Conservation (phyloP, 2,113 vertebrate species). For the Ptychochromis oligacanthus region DNA sequence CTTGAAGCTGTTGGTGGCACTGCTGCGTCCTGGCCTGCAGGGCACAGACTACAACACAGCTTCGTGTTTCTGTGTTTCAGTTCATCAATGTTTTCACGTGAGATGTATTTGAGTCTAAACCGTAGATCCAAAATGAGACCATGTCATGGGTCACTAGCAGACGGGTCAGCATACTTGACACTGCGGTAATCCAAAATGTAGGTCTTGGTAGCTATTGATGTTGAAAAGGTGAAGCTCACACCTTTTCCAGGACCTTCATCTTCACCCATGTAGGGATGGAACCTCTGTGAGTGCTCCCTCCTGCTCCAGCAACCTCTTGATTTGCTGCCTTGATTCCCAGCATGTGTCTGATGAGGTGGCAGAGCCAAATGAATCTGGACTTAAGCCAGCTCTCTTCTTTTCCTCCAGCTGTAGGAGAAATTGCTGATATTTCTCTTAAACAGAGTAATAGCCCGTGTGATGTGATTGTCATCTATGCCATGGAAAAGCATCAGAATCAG, state of each 20-base stretch:
- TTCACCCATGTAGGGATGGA: background rate
- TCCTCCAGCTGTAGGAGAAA: conserved; percentile 32
- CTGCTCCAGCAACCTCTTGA: conserved; percentile 2
- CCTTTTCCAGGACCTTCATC: background rate
- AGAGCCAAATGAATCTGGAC: background rate
- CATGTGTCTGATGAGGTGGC: conserved; percentile 6
- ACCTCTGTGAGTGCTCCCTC: conserved; percentile 1
- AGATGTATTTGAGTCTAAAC: background rate
- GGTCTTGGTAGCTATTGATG: background rate
- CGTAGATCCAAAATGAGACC: background rate
- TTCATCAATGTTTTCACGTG: background rate
- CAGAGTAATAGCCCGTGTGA: background rate
- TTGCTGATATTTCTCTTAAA: background rate
- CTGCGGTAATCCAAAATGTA: background rate
- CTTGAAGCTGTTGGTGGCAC: background rate
- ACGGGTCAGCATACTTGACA: background rate
- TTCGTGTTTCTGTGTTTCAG: background rate
- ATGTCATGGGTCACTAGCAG: background rate
- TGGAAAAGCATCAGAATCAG: background rate
- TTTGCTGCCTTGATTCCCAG: background rate
- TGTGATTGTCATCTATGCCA: background rate
- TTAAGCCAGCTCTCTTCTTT: background rate
- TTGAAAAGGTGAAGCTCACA: background rate
- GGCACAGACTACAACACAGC: too few relatives aligned
- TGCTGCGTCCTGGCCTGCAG: too few relatives aligned